A percentile compares a stretch with the other conserved stretches of the same genome.
These are phyloP conservation scores for Petrocephalus schoutedeni DNA, from an alignment of 2,797 vertebrate species.

Conservation along the genomic window DNA sequence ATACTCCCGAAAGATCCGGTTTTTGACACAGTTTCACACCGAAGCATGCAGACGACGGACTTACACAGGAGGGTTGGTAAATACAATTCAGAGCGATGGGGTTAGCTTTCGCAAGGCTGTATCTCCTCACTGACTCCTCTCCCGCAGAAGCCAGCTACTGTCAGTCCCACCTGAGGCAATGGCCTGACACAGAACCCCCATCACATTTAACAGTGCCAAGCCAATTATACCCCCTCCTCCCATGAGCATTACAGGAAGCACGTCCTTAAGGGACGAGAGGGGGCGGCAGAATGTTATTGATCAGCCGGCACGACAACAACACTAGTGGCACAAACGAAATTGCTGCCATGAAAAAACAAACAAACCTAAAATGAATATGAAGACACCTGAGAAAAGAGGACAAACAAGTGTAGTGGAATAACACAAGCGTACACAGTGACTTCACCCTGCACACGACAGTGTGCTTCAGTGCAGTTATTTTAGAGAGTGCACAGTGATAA, in stretches of 20 bases:
- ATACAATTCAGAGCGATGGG: slow-evolving; percentile 9
- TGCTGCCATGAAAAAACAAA: slow-evolving; percentile 20
- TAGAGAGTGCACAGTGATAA: slow-evolving; percentile 33
- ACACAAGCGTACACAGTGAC: slow-evolving; percentile 38
- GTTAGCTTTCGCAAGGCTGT: slow-evolving; percentile 35
- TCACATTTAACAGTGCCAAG: slow-evolving; percentile 61
- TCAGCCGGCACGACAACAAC: slow-evolving; percentile 42
- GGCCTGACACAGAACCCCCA: slow-evolving; percentile 64
- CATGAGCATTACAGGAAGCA: slow-evolving; percentile 66
- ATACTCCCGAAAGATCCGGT: slow-evolving; percentile 19
- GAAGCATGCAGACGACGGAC: slow-evolving; percentile 32
- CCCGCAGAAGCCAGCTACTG: slow-evolving; percentile 32
- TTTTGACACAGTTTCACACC: slow-evolving; percentile 10
- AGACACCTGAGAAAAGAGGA: slow-evolving; percentile 16
- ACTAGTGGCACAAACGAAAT: slow-evolving; percentile 31
- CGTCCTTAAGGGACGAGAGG: slow-evolving; percentile 32
- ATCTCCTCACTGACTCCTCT: slow-evolving; percentile 30
- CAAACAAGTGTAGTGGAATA: slow-evolving; percentile 14
- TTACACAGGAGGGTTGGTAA: slow-evolving; percentile 16
- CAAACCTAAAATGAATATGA: slow-evolving; percentile 24
- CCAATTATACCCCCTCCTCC: slow-evolving; percentile 62
- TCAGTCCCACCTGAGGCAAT: slow-evolving; percentile 36
- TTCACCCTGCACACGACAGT: slow-evolving; percentile 35
- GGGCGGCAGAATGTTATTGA: slow-evolving; percentile 30
- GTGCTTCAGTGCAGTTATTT: slow-evolving; percentile 26